phyloP scores from a whole-genome alignment of 2,888 invertebrate genomes.

The Reticulitermes lucifugus region DNA sequence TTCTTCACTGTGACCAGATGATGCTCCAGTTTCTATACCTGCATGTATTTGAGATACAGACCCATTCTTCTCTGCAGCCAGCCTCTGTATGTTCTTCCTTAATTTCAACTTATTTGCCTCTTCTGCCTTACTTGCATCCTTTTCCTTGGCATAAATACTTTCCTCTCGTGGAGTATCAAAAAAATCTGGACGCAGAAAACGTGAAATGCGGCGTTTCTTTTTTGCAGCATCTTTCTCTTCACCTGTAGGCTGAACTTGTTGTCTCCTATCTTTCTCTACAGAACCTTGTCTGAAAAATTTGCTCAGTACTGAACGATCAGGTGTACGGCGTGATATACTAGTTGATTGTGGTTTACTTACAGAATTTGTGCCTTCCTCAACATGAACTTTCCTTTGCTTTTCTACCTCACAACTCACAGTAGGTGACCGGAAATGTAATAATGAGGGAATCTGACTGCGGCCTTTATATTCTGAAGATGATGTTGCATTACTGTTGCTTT shows the following conservation, averaged over 20 bases:
- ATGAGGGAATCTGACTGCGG: conserved; percentile 36
- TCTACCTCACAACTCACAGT: conserved; percentile 20
- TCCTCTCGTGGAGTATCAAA: conserved; percentile 78
- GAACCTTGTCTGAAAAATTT: conserved; percentile 69
- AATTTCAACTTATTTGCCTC: conserved; percentile 44
- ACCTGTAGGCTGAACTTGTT: background rate
- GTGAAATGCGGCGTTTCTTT: conserved; percentile 72
- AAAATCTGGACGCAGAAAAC: conserved; percentile 84
- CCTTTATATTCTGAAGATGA: conserved; percentile 4
- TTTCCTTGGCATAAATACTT: conserved; percentile 69
- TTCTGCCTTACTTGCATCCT: conserved; percentile 57
- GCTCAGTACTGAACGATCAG: conserved; percentile 69
- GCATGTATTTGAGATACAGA: no score
- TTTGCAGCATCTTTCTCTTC: conserved; percentile 33
- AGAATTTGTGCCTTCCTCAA: background rate
- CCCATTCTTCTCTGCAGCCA: no score
- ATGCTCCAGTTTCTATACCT: background rate
- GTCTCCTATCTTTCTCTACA: conserved; percentile 53
- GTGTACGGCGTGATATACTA: conserved; percentile 56
- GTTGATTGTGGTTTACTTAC: background rate
- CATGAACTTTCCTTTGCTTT: background rate
- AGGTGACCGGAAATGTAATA: conserved; percentile 28
- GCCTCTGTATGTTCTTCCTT: background rate
- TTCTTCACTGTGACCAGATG: background rate
- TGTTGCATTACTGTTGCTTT: background rate